Percentiles rank a stretch among this genome's conserved stretches.
Evolutionary conservation across 2,888 invertebrate species (phyloP).

Genomic region (Diarsia rubi): DNA sequence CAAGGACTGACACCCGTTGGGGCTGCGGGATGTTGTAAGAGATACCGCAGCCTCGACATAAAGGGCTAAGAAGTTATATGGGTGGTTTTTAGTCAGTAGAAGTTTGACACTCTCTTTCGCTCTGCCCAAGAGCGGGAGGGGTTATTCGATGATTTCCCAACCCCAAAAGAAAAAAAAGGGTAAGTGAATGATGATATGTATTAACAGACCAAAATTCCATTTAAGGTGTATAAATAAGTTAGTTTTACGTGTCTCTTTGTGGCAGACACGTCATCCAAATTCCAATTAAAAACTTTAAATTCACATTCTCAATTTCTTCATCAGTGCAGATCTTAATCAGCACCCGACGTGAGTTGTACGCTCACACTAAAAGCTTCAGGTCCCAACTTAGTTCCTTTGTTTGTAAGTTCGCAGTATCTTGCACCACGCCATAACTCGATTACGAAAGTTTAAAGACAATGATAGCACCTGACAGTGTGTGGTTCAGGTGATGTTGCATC

Average conservation of each 20-base stretch:
- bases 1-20: too few species aligned
- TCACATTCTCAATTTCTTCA: neutral
- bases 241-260: neutral
- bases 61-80: too few species aligned
- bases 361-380: slow-evolving; percentile 30
- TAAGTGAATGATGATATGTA: too few species aligned
- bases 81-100: too few species aligned
- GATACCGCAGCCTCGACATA: too few species aligned
- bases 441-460: slow-evolving; percentile 69
- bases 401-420: slow-evolving; percentile 40
- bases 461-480: slow-evolving; percentile 60
- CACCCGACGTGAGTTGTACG: slow-evolving; percentile 7
- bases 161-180: too few species aligned
- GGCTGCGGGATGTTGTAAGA: too few species aligned
- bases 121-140: too few species aligned
- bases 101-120: too few species aligned
- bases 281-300: neutral
- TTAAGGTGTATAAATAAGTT: neutral
- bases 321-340: slow-evolving; percentile 22
- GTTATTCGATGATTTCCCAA: too few species aligned
- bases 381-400: slow-evolving; percentile 45
- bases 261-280: neutral
- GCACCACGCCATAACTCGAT: slow-evolving; percentile 65
- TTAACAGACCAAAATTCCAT: neutral
- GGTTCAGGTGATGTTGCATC: slow-evolving; percentile 53